Evolutionary conservation across 2,797 vertebrate species (phyloP).

Genomic region (Anolis apletophallus): DNA sequence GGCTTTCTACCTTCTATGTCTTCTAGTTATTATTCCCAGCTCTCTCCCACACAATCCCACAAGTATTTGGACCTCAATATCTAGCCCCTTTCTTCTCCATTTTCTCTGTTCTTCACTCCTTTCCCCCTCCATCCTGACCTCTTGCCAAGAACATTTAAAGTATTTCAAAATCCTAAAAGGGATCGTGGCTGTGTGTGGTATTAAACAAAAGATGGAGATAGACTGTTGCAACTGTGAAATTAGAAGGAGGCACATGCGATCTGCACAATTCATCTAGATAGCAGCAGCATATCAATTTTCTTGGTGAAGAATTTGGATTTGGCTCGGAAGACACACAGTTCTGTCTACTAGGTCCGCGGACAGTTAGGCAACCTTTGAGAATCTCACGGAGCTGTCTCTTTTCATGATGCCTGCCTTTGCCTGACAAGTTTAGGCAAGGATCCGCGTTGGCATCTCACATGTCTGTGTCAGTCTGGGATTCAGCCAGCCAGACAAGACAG

Average conservation of each 20-base stretch:
- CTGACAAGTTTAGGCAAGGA: slow-evolving; percentile 70
- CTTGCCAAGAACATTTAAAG: not conserved
- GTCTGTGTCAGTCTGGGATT: slow-evolving; percentile 66
- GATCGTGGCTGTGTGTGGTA: not conserved
- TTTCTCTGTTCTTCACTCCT: not conserved
- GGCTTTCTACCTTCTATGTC: not conserved
- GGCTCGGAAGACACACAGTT: not conserved
- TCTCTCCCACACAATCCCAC: not conserved
- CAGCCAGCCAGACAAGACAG: slow-evolving; percentile 63
- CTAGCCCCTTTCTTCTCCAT: not conserved
- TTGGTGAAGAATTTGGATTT: not conserved
- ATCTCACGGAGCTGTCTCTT: slow-evolving; percentile 47
- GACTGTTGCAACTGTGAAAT: not conserved
- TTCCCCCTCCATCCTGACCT: not conserved
- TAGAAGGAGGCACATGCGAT: not conserved
- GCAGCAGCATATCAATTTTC: not conserved
- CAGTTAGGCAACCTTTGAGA: slow-evolving; percentile 44
- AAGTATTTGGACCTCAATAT: not conserved
- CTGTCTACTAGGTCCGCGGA: slow-evolving; percentile 1
- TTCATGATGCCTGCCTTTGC: slow-evolving; percentile 50
- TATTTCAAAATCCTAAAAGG: slow-evolving; percentile 2
- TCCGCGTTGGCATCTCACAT: slow-evolving; percentile 57
- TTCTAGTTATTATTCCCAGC: not conserved
- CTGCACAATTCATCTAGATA: not conserved
- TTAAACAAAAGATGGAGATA: not conserved